Evolutionary conservation across 2,797 vertebrate genomes (phyloP).

Genomic region (Melanotaenia pygmaea): DNA sequence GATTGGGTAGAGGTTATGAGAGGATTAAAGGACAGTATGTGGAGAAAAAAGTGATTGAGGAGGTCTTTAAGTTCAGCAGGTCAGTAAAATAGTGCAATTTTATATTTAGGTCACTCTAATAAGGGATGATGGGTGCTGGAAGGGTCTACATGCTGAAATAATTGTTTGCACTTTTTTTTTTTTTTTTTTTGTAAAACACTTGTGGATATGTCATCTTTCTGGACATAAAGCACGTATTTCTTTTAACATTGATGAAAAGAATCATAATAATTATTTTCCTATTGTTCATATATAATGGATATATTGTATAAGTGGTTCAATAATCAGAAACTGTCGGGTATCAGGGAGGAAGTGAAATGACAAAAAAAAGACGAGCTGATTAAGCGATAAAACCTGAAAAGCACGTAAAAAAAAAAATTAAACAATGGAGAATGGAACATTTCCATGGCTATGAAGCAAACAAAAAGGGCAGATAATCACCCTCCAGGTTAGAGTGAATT

Average conservation of each 20-base stretch:
- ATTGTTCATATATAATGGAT: conserved; percentile 8
- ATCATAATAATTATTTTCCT: not conserved
- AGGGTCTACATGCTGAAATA: conserved; percentile 47
- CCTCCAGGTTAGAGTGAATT: conserved; percentile 25
- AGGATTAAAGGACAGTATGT: conserved; percentile 40
- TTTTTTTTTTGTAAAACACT: conserved; percentile 36
- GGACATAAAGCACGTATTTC: not conserved
- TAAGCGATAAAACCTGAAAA: conserved; percentile 23
- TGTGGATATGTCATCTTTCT: conserved; percentile 29
- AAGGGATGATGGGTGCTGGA: conserved; percentile 21
- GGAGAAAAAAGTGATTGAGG: conserved; percentile 27
- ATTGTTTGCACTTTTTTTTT: conserved; percentile 45
- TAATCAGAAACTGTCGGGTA: conserved; percentile 30
- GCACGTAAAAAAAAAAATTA: not conserved
- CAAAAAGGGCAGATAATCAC: not conserved
- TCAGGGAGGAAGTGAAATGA: conserved; percentile 16
- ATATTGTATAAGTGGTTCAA: conserved; percentile 17
- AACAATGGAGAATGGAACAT: conserved; percentile 9
- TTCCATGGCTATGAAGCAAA: conserved; percentile 5
- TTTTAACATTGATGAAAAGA: conserved; percentile 33
- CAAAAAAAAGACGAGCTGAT: conserved; percentile 33
- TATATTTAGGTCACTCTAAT: conserved; percentile 60
- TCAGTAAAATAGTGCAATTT: conserved; percentile 52
- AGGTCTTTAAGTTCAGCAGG: conserved; percentile 18
- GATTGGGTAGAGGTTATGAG: conserved; percentile 18